phyloP scores from a whole-genome alignment of 2,888 invertebrate species.

The Catotricha subobsoleta region DNA sequence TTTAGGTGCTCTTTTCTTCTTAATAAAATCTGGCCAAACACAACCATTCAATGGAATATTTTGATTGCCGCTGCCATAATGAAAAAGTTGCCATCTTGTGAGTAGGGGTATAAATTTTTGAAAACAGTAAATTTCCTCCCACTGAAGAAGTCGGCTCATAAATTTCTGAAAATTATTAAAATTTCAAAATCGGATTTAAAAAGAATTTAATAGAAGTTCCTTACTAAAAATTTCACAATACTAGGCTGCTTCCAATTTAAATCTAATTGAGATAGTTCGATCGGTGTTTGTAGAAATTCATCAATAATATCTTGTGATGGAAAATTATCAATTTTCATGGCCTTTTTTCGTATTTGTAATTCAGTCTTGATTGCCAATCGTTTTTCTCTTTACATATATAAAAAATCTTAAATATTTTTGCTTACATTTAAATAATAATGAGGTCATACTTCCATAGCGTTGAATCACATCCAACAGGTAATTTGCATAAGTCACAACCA shows the following conservation, averaged over 20 bases:
- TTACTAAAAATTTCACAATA: constrained; percentile 50
- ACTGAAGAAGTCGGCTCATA: constrained; percentile 45
- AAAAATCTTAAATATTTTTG: neutral
- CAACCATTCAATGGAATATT: constrained; percentile 13
- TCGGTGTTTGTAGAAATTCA: constrained; percentile 46
- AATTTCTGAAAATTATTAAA: constrained; percentile 35
- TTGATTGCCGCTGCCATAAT: neutral
- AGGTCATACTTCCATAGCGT: constrained; percentile 40
- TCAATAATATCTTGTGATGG: constrained; percentile 55
- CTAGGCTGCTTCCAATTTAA: constrained; percentile 47
- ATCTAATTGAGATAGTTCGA: constrained; percentile 34
- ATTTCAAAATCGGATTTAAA: neutral
- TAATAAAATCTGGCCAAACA: constrained; percentile 34
- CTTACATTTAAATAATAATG: neutral
- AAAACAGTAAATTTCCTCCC: constrained; percentile 59
- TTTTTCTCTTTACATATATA: constrained; percentile 38
- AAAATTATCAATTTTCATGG: constrained; percentile 42
- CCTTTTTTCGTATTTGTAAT: constrained; percentile 45
- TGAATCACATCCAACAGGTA: constrained; percentile 40
- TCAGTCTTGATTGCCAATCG: constrained; percentile 48
- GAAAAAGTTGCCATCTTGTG: constrained; percentile 31
- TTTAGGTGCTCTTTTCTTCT: constrained; percentile 37
- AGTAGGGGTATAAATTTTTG: constrained; percentile 58
- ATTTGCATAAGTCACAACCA: constrained; percentile 48
- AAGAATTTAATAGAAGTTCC: constrained; percentile 12